Evolutionary conservation across 2,888 invertebrate species (phyloP).

Genomic region (Stenurella melanura): DNA sequence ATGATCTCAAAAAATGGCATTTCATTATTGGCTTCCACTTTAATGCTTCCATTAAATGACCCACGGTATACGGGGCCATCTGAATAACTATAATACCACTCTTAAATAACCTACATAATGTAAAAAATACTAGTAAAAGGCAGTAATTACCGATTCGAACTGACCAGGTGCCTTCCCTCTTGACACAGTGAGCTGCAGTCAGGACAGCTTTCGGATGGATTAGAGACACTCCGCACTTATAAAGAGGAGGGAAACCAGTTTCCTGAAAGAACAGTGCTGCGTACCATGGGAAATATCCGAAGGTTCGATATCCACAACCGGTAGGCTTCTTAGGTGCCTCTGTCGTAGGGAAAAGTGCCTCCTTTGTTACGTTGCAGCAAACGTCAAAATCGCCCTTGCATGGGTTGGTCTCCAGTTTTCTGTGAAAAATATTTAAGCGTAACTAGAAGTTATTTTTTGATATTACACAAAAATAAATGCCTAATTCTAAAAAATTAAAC

Average conservation of each 20-base stretch:
- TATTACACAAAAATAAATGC: no score
- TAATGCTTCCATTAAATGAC: no score
- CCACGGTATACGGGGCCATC: no score
- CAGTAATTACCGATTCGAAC: slow-evolving; percentile 13
- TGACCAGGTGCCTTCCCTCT: slow-evolving; percentile 1
- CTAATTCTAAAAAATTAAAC: no score
- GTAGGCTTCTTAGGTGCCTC: slow-evolving; percentile 9
- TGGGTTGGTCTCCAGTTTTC: not conserved
- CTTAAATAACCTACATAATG: no score
- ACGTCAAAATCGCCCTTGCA: slow-evolving; percentile 34
- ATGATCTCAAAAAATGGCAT: no score
- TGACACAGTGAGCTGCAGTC: slow-evolving; percentile 31
- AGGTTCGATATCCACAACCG: slow-evolving; percentile 28
- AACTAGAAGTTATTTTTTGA: not conserved
- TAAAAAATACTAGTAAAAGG: not conserved
- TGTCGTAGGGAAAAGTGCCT: not conserved
- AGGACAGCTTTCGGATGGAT: slow-evolving; percentile 22
- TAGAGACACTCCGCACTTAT: slow-evolving; percentile 25
- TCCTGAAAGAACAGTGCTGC: slow-evolving; percentile 14
- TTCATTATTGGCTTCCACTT: no score
- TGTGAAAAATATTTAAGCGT: not conserved
- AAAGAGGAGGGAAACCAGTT: not conserved
- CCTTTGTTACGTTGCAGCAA: slow-evolving; percentile 24
- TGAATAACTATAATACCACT: no score
- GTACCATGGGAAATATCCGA: slow-evolving; percentile 31